Conservation (phyloP, 2,113 vertebrate species). For the Jacana jacana region DNA sequence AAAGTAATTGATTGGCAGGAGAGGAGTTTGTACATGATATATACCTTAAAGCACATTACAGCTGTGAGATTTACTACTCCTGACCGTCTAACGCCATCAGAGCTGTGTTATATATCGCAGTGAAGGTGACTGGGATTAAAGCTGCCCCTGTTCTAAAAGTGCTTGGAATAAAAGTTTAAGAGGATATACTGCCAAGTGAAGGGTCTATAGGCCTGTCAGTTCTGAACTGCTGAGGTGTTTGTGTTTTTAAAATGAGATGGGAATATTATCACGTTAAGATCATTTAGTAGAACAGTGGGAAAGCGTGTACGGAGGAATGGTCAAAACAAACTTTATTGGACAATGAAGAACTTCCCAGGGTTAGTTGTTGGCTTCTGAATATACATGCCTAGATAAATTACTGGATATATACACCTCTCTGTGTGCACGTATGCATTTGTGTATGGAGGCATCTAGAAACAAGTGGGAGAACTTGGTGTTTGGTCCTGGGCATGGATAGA, state of each 20-base stretch:
- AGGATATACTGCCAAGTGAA: not conserved
- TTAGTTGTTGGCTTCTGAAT: not conserved
- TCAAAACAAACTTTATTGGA: not conserved
- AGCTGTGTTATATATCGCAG: not conserved
- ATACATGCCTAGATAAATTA: too few relatives aligned
- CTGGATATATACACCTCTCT: not conserved
- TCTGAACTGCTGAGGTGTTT: not conserved
- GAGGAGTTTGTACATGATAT: not conserved
- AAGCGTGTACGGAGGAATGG: not conserved
- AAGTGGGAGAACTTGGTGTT: not conserved
- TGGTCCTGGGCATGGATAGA: fast-evolving
- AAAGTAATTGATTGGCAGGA: not conserved
- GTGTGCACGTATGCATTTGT: not conserved
- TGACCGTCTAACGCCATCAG: not conserved
- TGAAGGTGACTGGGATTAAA: not conserved
- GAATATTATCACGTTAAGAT: not conserved
- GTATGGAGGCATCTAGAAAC: not conserved
- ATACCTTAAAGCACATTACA: not conserved
- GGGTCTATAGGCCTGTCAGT: not conserved
- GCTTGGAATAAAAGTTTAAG: not conserved
- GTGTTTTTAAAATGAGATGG: not conserved
- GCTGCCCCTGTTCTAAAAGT: not conserved
- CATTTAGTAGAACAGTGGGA: not conserved
- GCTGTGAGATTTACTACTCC: not conserved
- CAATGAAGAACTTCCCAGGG: not conserved